Evolutionary conservation across 1,140 invertebrate species (phyloP), one percentile per base, ranked within the genome.

Genomic region (Heliothis virescens): DNA sequence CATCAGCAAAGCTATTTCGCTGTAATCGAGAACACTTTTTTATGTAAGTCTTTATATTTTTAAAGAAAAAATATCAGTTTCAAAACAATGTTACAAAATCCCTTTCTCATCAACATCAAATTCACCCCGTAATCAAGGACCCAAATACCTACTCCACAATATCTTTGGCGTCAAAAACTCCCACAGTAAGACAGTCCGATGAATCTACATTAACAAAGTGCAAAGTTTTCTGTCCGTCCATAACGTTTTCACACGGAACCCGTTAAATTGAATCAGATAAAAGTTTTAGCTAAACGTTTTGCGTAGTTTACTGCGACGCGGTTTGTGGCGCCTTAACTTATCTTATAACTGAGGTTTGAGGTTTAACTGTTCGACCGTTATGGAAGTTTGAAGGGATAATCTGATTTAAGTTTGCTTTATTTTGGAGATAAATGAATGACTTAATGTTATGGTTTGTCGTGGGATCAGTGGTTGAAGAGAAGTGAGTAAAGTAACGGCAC

Each of bases 231-330:
- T 16, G 21, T 29, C n/a, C 65, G 48, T 69, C 55, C 34, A 72
- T 72, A 16, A 72, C 52, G 29, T 72, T 72, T 72, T 57, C 50
- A 57, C 69, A 72, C 69, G 69, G 11, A 72, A 57, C 48, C 50
- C 13, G 69, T 57, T 57, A 72, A 72, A 72, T 57, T 72, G 52
- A 72, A 72, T 72, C 69, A 55, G 69, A 72, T 72, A 72, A 72
- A 72, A 72, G 50, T 72, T 72, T 57, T 2, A 16, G 48, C 47
- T 34, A 72, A 57, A 72, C 26, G 52, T 55, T 57, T 53, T 41
- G 50, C 50, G 69, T 72, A 72, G 69, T 55, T 72, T 34, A 69
- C 48, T 53, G 47, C 26, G 47, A 52, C 48, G 48, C 65, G 48
- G 18, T 69, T 50, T 69, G 65, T 5, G 41, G 47, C 12, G 41